Evolutionary conservation across 2,797 vertebrate genomes (phyloP).

Genomic region (Cichlasoma orientale): DNA sequence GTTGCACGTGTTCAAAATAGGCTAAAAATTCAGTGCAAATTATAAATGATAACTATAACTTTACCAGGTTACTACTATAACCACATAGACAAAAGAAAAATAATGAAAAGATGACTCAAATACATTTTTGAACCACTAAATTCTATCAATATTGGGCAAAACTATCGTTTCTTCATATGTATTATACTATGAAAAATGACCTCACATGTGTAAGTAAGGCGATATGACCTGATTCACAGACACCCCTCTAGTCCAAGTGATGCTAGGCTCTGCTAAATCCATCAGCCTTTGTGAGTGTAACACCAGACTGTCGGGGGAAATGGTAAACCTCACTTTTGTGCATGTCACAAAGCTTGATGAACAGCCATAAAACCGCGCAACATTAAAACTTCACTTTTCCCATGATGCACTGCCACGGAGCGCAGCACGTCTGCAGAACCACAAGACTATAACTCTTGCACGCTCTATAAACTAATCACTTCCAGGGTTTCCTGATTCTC

Average conservation of each 20-base stretch:
- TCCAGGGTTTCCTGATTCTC: constrained; percentile 49
- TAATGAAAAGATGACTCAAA: background rate
- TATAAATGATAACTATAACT: too few species aligned
- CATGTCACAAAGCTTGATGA: constrained; percentile 77
- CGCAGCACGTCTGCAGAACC: constrained; percentile 58
- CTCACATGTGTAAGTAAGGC: background rate
- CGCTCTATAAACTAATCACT: constrained; percentile 62
- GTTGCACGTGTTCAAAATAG: background rate
- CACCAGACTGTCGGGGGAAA: constrained; percentile 71
- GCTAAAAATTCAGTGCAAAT: too few species aligned
- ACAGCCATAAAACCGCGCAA: constrained; percentile 58
- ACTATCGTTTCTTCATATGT: background rate
- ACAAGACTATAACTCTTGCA: constrained; percentile 62
- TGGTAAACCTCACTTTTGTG: constrained; percentile 67
- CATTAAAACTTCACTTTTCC: constrained; percentile 68
- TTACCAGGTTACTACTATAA: too few species aligned
- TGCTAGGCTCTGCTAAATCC: constrained; percentile 39
- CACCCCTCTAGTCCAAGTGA: background rate
- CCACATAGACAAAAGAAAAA: background rate
- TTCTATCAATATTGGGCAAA: background rate
- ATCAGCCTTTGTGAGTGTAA: constrained; percentile 60
- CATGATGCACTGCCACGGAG: constrained; percentile 45
- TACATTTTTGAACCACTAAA: background rate
- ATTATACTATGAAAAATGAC: background rate
- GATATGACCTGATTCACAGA: background rate